Base-by-base conservation (phyloP, 2,888 invertebrate genomes). In the Podabrus alpinus region DNA sequence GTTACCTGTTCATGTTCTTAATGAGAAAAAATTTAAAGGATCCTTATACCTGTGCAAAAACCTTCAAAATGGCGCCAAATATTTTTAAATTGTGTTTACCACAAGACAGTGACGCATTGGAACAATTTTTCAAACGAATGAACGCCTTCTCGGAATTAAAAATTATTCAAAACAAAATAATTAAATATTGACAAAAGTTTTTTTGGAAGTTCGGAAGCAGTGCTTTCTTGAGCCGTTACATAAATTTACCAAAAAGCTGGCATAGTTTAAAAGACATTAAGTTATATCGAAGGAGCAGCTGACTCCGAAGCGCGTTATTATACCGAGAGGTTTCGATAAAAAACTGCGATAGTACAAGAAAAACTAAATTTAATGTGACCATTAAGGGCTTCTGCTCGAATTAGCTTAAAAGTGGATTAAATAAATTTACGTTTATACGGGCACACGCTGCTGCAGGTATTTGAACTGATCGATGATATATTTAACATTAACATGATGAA, bases 1-100 rank as follows among this genome's bases (percentile, higher is more conserved):
- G 82, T 82, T 82, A 76, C 78, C 79, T 81, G 77, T 70, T 66
- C 81, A 78, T 80, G 78, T 66, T 71, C 78, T 83, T 84, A 84
- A 85, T 85, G 85, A 85, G 83, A 84, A 85, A 83, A 81, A 80
- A 79, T 77, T 80, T 80, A 78, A 81, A 80, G 78, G 80, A 78
- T 68, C 70, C 76, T 72, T 81, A 81, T 83, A 84, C 83, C 83
- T 82, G 83, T 79, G 79, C 75, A 78, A 78, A 45, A 80, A 80
- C 79, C 80, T 76, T 68, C 74, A 74, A 77, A 75, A 79, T 80
- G 83, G 83, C 84, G 83, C 84, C 84, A 82, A 82, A 80, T 73
- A 71, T 76, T 77, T 78, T 76, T 77, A 77, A 71, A 73, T 64
- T 67, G 45, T 64, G 19, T 19, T 69, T 64, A 64, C 62, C 21